Evolutionary conservation across 2,797 vertebrate species (phyloP).

Genomic region (Pseudochirops corinnae): DNA sequence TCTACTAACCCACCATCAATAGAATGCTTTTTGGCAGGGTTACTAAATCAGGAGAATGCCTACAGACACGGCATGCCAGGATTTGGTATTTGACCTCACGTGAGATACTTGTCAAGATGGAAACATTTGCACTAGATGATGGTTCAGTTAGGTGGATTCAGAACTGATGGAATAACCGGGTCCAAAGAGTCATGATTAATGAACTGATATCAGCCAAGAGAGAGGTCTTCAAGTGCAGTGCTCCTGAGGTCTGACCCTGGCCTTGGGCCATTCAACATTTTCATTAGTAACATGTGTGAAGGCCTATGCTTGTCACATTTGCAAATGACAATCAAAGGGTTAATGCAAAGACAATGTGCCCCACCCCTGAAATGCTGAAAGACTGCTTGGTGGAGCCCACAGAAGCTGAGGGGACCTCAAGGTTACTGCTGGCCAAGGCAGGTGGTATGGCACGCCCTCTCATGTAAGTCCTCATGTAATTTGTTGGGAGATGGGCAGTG

Average conservation of each 20-base stretch:
- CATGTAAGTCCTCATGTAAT: not conserved
- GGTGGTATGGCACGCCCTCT: not conserved
- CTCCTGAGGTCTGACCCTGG: not conserved
- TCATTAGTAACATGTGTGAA: not conserved
- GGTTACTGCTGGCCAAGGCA: not conserved
- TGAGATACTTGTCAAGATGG: not conserved
- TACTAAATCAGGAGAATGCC: not conserved
- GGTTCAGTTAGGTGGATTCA: not conserved
- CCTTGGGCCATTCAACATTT: not conserved
- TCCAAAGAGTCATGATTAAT: not conserved
- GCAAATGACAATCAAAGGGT: not conserved
- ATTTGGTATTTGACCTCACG: not conserved
- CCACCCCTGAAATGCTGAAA: not conserved
- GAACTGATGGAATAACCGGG: not conserved
- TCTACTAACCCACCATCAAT: not conserved
- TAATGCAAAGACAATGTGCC: not conserved
- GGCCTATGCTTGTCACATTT: not conserved
- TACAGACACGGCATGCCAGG: not conserved
- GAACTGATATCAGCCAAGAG: not conserved
- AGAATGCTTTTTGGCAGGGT: not conserved
- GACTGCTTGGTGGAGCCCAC: not conserved
- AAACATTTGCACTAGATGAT: not conserved
- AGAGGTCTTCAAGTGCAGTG: not conserved
- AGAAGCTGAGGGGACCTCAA: not conserved
- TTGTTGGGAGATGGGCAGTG: no score